Evolutionary conservation across 2,888 invertebrate species (phyloP).

Genomic region (Platycheirus rosarum): DNA sequence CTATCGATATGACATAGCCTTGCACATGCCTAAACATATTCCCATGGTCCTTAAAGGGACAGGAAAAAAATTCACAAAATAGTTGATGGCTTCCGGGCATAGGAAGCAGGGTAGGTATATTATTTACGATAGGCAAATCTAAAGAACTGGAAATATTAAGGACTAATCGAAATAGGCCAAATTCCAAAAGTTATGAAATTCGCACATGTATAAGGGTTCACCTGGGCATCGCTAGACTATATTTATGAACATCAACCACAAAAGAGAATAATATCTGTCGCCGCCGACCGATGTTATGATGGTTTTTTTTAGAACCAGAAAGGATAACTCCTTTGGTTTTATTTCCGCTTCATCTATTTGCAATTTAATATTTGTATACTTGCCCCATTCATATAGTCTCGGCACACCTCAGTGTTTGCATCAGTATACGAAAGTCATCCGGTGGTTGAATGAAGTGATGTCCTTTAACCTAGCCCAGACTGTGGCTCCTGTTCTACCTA

Average conservation of each 20-base stretch:
- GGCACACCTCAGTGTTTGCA: conserved; percentile 58
- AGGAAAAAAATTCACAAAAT: conserved; percentile 36
- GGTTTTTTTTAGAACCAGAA: not conserved
- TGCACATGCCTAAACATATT: conserved; percentile 32
- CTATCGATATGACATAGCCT: conserved; percentile 24
- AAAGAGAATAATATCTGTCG: conserved; percentile 36
- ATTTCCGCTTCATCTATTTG: conserved; percentile 71
- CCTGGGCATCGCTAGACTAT: conserved; percentile 15
- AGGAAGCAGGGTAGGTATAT: not conserved
- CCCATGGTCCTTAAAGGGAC: conserved; percentile 36
- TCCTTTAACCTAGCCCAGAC: conserved; percentile 25
- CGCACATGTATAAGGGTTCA: conserved; percentile 35
- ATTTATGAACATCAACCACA: conserved; percentile 18
- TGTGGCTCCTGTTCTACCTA: conserved; percentile 23
- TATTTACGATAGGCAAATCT: conserved; percentile 51
- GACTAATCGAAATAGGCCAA: conserved; percentile 64
- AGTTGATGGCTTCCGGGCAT: conserved; percentile 12
- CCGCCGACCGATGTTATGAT: not conserved
- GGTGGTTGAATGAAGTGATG: conserved; percentile 30
- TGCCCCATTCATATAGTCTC: conserved; percentile 13
- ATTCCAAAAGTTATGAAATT: conserved; percentile 54
- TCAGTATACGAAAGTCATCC: conserved; percentile 24
- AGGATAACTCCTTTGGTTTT: conserved; percentile 38
- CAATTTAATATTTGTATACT: conserved; percentile 65
- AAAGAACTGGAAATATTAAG: conserved; percentile 52